Percentiles rank a stretch among this genome's conserved stretches.
These are phyloP conservation scores for Himalopsyche phryganea DNA, from an alignment of 1,140 invertebrate species.

Conservation along the genomic window DNA sequence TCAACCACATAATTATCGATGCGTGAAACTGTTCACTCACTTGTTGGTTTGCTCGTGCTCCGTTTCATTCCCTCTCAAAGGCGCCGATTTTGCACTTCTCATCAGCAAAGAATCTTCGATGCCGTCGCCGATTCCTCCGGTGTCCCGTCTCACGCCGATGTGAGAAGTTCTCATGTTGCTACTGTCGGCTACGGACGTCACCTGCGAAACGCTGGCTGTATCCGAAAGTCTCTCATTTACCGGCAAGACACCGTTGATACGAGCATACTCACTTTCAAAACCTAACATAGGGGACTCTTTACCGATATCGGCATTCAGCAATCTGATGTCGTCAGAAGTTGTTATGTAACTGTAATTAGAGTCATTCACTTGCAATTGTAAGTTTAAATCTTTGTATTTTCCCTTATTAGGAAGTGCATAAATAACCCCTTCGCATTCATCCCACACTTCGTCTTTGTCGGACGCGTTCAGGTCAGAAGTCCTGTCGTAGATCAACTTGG, in stretches of 20 bases:
- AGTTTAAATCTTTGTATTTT: conserved; percentile 50
- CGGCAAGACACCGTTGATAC: conserved; percentile 4
- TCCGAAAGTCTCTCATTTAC: neutral
- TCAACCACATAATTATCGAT: no score
- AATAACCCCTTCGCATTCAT: conserved; percentile 45
- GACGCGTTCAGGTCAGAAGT: conserved; percentile 15
- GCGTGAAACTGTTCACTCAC: conserved; percentile 1
- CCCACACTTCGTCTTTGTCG: conserved; percentile 27
- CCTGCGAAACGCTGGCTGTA: conserved; percentile 21
- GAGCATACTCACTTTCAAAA: conserved; percentile 5
- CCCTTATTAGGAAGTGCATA: conserved; percentile 52
- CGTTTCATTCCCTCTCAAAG: neutral
- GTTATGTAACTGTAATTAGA: neutral
- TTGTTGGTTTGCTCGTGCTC: neutral
- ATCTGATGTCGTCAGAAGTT: conserved; percentile 12
- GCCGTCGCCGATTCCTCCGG: neutral
- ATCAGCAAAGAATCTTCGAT: neutral
- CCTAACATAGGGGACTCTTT: conserved; percentile 1
- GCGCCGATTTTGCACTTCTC: conserved; percentile 5
- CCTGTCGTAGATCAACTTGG: conserved; percentile 22
- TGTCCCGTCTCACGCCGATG: conserved; percentile 37
- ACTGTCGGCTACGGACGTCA: conserved; percentile 13
- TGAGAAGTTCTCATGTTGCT: conserved; percentile 47
- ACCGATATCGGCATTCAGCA: conserved; percentile 12
- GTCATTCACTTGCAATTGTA: conserved; percentile 50